Evolutionary conservation across 2,888 invertebrate genomes (phyloP).

Genomic region (Drosophila nigritarsus): DNA sequence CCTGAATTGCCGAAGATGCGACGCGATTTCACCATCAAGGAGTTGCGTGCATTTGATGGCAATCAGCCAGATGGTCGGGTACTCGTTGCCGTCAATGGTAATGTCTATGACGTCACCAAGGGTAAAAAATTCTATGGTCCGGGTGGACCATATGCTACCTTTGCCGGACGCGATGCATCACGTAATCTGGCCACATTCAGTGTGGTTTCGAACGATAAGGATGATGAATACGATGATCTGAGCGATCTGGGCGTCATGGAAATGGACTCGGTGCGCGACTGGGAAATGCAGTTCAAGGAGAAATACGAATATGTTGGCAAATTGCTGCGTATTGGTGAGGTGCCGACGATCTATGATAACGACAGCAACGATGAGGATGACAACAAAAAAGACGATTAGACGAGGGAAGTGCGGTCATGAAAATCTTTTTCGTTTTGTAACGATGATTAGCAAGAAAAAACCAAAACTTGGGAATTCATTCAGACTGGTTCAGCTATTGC

Average conservation of each 20-base stretch:
- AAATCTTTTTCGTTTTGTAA: slow-evolving; percentile 28
- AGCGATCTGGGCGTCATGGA: slow-evolving; percentile 96
- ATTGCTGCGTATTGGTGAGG: slow-evolving; percentile 95
- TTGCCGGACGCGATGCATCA: slow-evolving; percentile 98
- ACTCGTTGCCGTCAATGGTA: slow-evolving; percentile 96
- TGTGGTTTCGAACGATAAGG: slow-evolving; percentile 91
- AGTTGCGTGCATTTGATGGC: slow-evolving; percentile 94
- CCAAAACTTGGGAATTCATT: slow-evolving; percentile 6
- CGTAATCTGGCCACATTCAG: slow-evolving; percentile 97
- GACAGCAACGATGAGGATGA: slow-evolving; percentile 88
- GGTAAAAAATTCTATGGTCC: slow-evolving; percentile 97
- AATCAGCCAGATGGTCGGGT: slow-evolving; percentile 94
- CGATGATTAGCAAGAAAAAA: slow-evolving; percentile 46
- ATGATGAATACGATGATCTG: slow-evolving; percentile 96
- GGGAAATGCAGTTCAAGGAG: slow-evolving; percentile 99
- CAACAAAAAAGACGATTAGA: slow-evolving; percentile 48
- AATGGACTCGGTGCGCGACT: slow-evolving; percentile 97
- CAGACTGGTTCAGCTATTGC: slow-evolving; percentile 25
- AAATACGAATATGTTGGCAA: slow-evolving; percentile 97
- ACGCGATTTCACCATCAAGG: slow-evolving; percentile 95
- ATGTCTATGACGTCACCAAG: slow-evolving; percentile 96
- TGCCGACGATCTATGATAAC: slow-evolving; percentile 95
- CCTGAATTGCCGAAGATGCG: slow-evolving; percentile 92
- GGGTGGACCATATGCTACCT: slow-evolving; percentile 97
- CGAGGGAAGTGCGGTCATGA: neutral